These are phyloP conservation scores for silkworm (Bombyx mori) DNA, from an alignment of 1,140 invertebrate genomes.

Conservation along the genomic window DNA sequence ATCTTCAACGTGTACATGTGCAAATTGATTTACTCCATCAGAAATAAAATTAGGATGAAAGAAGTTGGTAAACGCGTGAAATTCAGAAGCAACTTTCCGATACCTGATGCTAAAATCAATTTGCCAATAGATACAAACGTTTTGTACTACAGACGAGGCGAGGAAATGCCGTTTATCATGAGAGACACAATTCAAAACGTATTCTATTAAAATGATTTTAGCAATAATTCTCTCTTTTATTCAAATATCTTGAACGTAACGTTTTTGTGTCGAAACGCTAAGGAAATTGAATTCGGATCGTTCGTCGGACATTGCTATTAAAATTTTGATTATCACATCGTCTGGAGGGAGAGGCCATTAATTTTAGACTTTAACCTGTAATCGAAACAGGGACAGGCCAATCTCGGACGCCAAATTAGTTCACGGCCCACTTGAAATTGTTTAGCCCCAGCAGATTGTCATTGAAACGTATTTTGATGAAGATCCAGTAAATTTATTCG, in stretches of 20 bases:
- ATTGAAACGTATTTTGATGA: background rate
- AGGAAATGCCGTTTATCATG: conserved; percentile 25
- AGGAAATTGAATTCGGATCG: conserved; percentile 43
- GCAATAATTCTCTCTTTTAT: too few relatives aligned
- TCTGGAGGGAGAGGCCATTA: conserved; percentile 29
- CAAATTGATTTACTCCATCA: conserved; percentile 23
- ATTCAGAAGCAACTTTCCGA: conserved; percentile 21
- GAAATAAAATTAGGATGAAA: conserved; percentile 26
- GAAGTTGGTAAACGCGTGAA: conserved; percentile 30
- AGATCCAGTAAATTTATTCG: conserved; percentile 5
- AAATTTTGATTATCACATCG: conserved; percentile 52
- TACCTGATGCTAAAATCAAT: conserved; percentile 32
- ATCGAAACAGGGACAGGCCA: conserved; percentile 31
- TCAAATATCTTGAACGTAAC: too few relatives aligned
- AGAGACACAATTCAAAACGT: conserved; percentile 2
- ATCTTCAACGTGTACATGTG: conserved; percentile 41
- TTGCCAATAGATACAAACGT: conserved; percentile 17
- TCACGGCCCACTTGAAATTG: conserved; percentile 43
- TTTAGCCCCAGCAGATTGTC: conserved; percentile 15
- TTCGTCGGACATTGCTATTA: conserved; percentile 26
- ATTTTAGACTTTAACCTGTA: conserved; percentile 42
- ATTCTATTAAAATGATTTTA: conserved; percentile 2
- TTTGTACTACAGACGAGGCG: conserved; percentile 35
- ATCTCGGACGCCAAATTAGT: conserved; percentile 28
- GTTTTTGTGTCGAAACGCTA: conserved; percentile 17